A percentile compares a stretch with the other conserved stretches of the same genome.
Evolutionary conservation across 2,888 invertebrate genomes (phyloP).

Genomic region (Yponomeuta sedellus): DNA sequence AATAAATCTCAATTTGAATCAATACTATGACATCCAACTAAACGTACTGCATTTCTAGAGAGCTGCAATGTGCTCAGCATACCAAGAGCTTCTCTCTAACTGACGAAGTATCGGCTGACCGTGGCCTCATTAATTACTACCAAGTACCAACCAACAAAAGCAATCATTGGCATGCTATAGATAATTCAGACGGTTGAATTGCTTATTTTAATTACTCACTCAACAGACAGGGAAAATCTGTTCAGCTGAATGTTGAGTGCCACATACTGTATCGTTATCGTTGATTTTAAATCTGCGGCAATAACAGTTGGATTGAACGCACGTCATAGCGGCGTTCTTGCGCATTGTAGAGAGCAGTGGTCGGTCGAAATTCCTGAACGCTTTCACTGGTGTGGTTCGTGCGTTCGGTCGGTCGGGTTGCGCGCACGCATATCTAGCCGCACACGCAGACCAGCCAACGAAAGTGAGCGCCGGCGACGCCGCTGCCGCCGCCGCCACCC

Average conservation of each 20-base stretch:
- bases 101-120: slow-evolving; percentile 1
- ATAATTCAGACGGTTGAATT: neutral
- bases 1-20: slow-evolving; percentile 43
- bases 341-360: slow-evolving; percentile 25
- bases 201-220: slow-evolving; percentile 4
- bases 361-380: slow-evolving; percentile 69
- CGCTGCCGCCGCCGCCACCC: neutral
- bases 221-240: neutral
- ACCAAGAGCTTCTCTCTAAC: slow-evolving; percentile 33
- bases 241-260: neutral
- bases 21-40: neutral
- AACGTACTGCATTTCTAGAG: slow-evolving; percentile 62
- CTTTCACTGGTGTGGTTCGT: slow-evolving; percentile 55
- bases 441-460: slow-evolving; percentile 38
- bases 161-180: neutral
- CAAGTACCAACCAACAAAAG: neutral
- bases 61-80: slow-evolving; percentile 51
- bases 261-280: neutral
- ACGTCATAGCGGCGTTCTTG: neutral
- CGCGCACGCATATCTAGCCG: slow-evolving; percentile 28
- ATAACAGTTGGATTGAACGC: neutral
- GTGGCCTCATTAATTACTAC: slow-evolving; percentile 1
- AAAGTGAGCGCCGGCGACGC: slow-evolving; percentile 62
- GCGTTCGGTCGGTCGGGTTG: slow-evolving; percentile 16
- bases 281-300: neutral